A percentile compares a stretch with the other conserved stretches of the same genome.
Conservation (phyloP, 2,797 vertebrate species). For the Sebastes miniatus region DNA sequence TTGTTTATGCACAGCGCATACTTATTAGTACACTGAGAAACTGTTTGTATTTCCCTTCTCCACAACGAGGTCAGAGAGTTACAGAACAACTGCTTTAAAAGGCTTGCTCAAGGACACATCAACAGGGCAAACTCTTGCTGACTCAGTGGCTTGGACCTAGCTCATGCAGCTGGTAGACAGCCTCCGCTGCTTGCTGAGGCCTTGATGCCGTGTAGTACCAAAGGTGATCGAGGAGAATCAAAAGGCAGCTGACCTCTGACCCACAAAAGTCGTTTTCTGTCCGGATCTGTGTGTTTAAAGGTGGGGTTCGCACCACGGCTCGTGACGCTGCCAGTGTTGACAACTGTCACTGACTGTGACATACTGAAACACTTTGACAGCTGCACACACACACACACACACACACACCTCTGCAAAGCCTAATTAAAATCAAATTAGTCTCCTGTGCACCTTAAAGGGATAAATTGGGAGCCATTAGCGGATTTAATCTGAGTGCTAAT, state of each 20-base stretch:
- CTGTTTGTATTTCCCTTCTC: conserved; percentile 3
- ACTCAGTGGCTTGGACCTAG: conserved; percentile 6
- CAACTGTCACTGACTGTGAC: conserved; percentile 5
- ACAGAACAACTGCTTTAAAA: conserved; percentile 13
- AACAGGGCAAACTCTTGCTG: conserved; percentile 23
- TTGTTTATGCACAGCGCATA: background rate
- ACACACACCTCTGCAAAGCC: conserved; percentile 12
- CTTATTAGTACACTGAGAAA: background rate
- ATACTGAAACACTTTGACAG: conserved; percentile 14
- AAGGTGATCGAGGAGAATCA: background rate
- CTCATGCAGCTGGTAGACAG: background rate
- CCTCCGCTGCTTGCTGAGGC: background rate
- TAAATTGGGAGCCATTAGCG: conserved; percentile 26
- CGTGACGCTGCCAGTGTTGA: background rate
- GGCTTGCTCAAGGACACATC: conserved; percentile 53
- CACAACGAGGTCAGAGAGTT: background rate
- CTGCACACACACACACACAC: background rate
- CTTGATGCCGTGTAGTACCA: background rate
- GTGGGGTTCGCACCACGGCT: background rate
- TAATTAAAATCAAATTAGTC: conserved; percentile 42
- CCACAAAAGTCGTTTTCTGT: background rate
- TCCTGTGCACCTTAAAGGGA: conserved; percentile 28
- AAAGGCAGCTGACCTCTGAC: background rate
- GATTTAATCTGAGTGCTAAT: conserved; percentile 35
- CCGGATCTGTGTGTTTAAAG: background rate